Evolutionary conservation across 2,888 invertebrate genomes (phyloP), one percentile per base, ranked within the genome.

Genomic region (Spisula solida): DNA sequence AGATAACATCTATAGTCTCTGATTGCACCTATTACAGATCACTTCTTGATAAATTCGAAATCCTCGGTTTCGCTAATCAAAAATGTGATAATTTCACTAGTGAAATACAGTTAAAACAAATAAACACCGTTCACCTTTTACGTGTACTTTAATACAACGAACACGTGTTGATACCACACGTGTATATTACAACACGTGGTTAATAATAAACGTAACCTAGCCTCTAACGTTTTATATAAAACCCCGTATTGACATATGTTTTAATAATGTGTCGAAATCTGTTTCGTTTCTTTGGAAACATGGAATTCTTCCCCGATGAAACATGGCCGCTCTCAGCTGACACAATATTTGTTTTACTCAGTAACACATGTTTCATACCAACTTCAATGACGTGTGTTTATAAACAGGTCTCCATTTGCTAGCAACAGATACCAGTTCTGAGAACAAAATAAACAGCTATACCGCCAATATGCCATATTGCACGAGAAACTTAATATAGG

Each of bases 351-450:
- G 81, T 81, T 88, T 81, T 84, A 88, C 81, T 29, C 18, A 29
- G 25, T 18, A 84, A 84, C 88, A 88, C 84, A 84, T 88, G 88
- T 88, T 88, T 84, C 81, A 81, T 88, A 51, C 83, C n/a, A 70
- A 25, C 31, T 80, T 70, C 83, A 88, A 47, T 70, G 88, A 81
- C 81, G 48, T 25, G 14, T 84, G 88, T 84, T 88, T 88, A 84
- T 81, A 81, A 51, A 84, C 84, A 84, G 75, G 75, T 78, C 51
- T 75, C 66, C 66, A 66, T 48, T 82, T 82, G 82, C 82, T 60
- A 48, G n/a, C 25, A 82, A 82, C 41, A 70, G 66, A 82, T 66
- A 82, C 82, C 70, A 70, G 66, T 82, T 31, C 66, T 20, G 20
- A 16, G 70, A 55, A 66, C 41, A 82, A 82, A 66, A 70, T 82